A percentile compares a stretch with the other conserved stretches of the same genome.
Conservation (phyloP, 2,797 vertebrate species). For the Apogon hyalosoma region DNA sequence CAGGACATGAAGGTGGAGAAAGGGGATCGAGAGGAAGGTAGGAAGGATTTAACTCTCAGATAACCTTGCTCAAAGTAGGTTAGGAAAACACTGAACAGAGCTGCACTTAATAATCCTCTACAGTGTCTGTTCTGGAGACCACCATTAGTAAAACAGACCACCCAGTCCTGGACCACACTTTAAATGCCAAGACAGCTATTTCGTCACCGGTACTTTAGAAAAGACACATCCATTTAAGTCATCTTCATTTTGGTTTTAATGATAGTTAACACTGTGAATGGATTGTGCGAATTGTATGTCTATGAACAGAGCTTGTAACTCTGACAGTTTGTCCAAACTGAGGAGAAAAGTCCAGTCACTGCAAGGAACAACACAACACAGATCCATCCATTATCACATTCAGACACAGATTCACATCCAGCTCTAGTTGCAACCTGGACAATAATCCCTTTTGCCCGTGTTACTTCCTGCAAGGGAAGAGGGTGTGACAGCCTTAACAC, state of each 20-base stretch:
- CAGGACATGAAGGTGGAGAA: slow-evolving; percentile 51
- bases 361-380: slow-evolving; percentile 16
- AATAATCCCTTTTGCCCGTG: slow-evolving; percentile 46
- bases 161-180: slow-evolving; percentile 53
- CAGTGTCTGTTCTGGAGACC: slow-evolving; percentile 48
- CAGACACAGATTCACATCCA: no score
- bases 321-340: slow-evolving; percentile 8
- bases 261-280: slow-evolving; percentile 50
- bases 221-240: slow-evolving; percentile 32
- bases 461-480: slow-evolving; percentile 57
- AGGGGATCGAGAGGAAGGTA: slow-evolving; percentile 32
- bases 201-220: slow-evolving; percentile 35
- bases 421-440: background rate
- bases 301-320: slow-evolving; percentile 57
- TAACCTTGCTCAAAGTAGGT: slow-evolving; percentile 73
- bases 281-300: slow-evolving; percentile 60
- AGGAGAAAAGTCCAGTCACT: slow-evolving; percentile 4
- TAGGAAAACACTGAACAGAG: slow-evolving; percentile 74
- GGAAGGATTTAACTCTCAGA: slow-evolving; percentile 67
- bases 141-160: slow-evolving; percentile 62
- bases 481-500: slow-evolving; percentile 60
- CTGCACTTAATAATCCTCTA: slow-evolving; percentile 60
- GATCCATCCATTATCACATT: slow-evolving; percentile 46
- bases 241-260: slow-evolving; percentile 49
- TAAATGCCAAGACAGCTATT: slow-evolving; percentile 33